A percentile compares a stretch with the other conserved stretches of the same genome.
Evolutionary conservation across 35 echinoderm and acorn worm genomes (phyloP).

Genomic region (Amphiura filiformis): DNA sequence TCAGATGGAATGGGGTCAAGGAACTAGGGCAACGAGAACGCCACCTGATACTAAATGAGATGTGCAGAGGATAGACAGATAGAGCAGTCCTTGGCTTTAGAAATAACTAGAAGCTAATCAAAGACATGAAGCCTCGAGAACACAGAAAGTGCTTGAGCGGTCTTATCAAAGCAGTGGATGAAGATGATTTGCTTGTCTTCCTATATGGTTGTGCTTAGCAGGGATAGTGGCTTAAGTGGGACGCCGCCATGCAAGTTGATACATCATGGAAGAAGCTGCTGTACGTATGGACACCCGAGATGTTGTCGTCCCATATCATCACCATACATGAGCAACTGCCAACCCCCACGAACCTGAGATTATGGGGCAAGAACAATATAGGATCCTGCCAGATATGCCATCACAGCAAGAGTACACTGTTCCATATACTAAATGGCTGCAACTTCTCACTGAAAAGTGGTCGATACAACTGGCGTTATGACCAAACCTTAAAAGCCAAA

Average conservation of each 20-base stretch:
- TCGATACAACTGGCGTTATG: constrained; percentile 14
- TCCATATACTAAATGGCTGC: constrained; percentile 2
- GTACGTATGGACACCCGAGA: not conserved
- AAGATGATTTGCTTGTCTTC: constrained; percentile 16
- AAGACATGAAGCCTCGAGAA: not conserved
- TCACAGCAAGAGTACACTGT: not conserved
- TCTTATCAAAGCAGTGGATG: not conserved
- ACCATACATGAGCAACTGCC: constrained; percentile 6
- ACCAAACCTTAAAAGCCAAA: constrained; percentile 3
- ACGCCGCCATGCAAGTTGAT: not conserved
- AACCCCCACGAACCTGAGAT: not conserved
- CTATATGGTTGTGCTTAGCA: constrained; percentile 13
- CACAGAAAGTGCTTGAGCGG: not conserved
- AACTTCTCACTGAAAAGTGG: constrained; percentile 4
- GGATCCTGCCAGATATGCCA: not conserved
- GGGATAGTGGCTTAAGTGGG: constrained; percentile 8
- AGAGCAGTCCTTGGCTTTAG: not conserved
- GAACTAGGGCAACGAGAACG: constrained; percentile 12
- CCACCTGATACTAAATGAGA: constrained; percentile 14
- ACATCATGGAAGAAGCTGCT: constrained; percentile 22
- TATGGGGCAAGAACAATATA: not conserved
- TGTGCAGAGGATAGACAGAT: constrained; percentile 7
- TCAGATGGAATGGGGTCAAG: constrained; percentile 15
- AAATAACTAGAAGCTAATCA: not conserved
- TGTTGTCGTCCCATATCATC: not conserved